A percentile compares a stretch with the other conserved stretches of the same genome.
Evolutionary conservation across 2,797 vertebrate species (phyloP).

Genomic region (Octomys mimax): DNA sequence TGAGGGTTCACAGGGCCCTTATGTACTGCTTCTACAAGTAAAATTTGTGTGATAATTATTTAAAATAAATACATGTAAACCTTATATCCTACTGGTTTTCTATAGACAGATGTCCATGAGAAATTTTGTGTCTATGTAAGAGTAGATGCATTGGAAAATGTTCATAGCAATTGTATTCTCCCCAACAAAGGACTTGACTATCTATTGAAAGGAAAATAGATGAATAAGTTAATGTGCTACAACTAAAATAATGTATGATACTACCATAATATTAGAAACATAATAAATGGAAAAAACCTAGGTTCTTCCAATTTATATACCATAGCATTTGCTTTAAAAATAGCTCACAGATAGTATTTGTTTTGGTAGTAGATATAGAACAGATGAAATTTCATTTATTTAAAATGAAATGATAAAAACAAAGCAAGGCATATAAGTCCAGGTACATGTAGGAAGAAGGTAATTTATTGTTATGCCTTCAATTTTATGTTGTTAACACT

Average conservation of each 20-base stretch:
- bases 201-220: slow-evolving; percentile 27
- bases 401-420: slow-evolving; percentile 38
- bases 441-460: neutral
- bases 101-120: neutral
- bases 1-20: neutral
- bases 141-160: neutral
- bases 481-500: slow-evolving; percentile 23
- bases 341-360: neutral
- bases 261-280: neutral
- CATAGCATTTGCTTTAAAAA: neutral
- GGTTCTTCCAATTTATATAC: neutral
- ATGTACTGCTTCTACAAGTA: neutral
- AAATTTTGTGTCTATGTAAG: slow-evolving; percentile 21
- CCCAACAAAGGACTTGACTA: neutral
- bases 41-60: neutral
- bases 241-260: neutral
- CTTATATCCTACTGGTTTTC: neutral
- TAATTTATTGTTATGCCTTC: neutral
- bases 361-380: neutral
- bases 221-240: neutral
- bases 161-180: neutral
- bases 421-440: neutral
- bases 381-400: neutral
- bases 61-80: neutral
- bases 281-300: neutral